These are phyloP conservation scores for Hoplodrina ambigua DNA, from an alignment of 2,888 invertebrate species.

Conservation along the genomic window DNA sequence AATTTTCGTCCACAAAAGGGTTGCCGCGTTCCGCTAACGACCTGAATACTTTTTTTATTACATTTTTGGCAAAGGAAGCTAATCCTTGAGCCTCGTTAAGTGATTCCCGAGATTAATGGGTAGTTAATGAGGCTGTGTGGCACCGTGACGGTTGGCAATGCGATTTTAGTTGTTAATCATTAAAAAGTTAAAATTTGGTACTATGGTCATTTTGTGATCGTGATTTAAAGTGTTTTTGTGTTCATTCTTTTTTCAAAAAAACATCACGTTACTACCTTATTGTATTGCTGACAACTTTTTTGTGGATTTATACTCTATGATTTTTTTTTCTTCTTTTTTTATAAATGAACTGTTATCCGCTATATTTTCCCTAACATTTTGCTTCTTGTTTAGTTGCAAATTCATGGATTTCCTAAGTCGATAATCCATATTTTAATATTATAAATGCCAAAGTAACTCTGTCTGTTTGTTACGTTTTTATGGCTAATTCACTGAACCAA, in stretches of 20 bases:
- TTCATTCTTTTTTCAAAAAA: slow-evolving; percentile 8
- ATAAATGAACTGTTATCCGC: too few species aligned
- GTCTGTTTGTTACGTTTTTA: too few species aligned
- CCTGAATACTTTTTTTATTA: slow-evolving; percentile 72
- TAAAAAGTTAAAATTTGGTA: slow-evolving; percentile 47
- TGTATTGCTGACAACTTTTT: too few species aligned
- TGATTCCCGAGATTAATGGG: slow-evolving; percentile 82
- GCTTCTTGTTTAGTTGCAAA: not conserved
- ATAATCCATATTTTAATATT: not conserved
- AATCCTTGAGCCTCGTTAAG: slow-evolving; percentile 80
- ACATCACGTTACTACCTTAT: too few species aligned
- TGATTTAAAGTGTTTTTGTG: slow-evolving; percentile 13
- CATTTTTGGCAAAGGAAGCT: slow-evolving; percentile 73
- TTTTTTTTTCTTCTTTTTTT: too few species aligned
- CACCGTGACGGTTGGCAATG: slow-evolving; percentile 60
- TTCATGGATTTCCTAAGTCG: not conserved
- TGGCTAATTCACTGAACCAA: too few species aligned
- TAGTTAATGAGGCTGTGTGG: slow-evolving; percentile 74
- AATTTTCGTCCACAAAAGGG: slow-evolving; percentile 67
- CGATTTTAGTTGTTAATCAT: slow-evolving; percentile 59
- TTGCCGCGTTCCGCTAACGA: slow-evolving; percentile 80
- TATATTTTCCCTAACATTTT: not conserved
- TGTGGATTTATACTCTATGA: too few species aligned
- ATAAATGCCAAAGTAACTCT: not conserved
- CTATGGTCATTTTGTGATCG: not conserved